Base-by-base conservation (phyloP, 2,888 invertebrate species). In the Encarsia formosa region DNA sequence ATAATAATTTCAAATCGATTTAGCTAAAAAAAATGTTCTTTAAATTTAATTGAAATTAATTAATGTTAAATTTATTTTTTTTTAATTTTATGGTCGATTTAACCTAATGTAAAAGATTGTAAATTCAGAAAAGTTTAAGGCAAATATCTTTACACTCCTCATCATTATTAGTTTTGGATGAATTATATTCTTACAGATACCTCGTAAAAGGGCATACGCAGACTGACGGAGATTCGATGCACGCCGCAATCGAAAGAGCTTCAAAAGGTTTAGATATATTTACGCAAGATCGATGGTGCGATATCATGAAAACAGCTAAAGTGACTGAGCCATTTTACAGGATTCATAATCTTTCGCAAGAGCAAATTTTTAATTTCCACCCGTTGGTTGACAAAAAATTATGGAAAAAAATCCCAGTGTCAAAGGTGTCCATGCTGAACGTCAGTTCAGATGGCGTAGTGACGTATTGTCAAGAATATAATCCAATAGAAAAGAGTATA, bases 221-320 rank as follows among this genome's bases (percentile, higher is more conserved):
- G 15, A 50, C 38, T 29, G 31, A 18, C 16, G 54, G 54, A 23
- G 54, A 50, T 34, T 50, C 42, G 18, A 50, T 54, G 46, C 54
- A 50, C 34, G 35, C 54, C n/a, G 35, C 37, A 23, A 53, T 49
- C 18, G 50, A 54, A 18, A 32, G 37, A 9, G 24, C 40, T 11
- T 26, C 43, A 38, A 51, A 29, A 35, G 39, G 38, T 24, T 23
- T 29, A 19, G 26, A 39, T 3, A 45, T 56, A 18, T 56, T 35
- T 35, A 56, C 49, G 3, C 45, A 52, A 49, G 41, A 44, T 9
- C 40, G 52, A 24, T 56, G 52, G 56, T 53, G 50, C 26, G 24
- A 45, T 13, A 34, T 47, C 15, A 53, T 56, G 15, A 13, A 15
- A 39, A 39, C 35, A 19, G 46, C 56, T 11, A 55, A 55, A 43